Base-by-base conservation (phyloP, 2,797 vertebrate genomes). In the Eulemur mongoz region DNA sequence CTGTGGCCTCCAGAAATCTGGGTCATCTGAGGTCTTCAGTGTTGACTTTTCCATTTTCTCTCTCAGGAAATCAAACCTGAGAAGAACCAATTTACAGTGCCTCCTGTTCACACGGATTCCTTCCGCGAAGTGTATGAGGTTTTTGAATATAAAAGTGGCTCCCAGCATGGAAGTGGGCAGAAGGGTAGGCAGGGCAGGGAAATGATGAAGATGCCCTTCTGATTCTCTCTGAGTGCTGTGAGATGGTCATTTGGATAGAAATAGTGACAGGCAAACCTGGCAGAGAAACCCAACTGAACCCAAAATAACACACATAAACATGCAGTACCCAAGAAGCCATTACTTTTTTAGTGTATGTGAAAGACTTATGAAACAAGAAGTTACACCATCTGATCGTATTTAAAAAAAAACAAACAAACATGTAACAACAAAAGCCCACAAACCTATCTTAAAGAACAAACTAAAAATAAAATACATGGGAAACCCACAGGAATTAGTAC, bases 11-110 rank as follows among this genome's bases (percentile, higher is more conserved):
- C 35, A 86, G 89, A 93, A 92, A 86, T 67, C 69, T 92, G 35
- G 72, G 69, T 91, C 15, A 89, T 59, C 48, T 14, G 27, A 93
- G 38, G 38, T 87, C 83, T 89, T 95, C 43, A 57, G 63, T 35
- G 73, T 63, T 97, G 93, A 95, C 67, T 86, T 94, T 89, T 95
- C 73, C 32, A 93, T 87, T 96, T 96, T 84, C 54, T 83, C 54
- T 93, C 91, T 91, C 40, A 91, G 87, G 82, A 97, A 94, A 91
- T 88, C 35, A 96, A 97, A 94, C 59, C 40, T 30, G 65, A 91
- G 48, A 92, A 88, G 78, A 95, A 87, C 9, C 48, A 96, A 80
- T 90, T 95, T 95, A 81, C 95, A 94, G 70, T 87, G 75, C 43
- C 18, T 93, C 22, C 35, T 0, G 0, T 93, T 94, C 85, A 59